These are phyloP conservation scores for Physella acuta DNA, from an alignment of 1,140 invertebrate species.

Conservation along the genomic window DNA sequence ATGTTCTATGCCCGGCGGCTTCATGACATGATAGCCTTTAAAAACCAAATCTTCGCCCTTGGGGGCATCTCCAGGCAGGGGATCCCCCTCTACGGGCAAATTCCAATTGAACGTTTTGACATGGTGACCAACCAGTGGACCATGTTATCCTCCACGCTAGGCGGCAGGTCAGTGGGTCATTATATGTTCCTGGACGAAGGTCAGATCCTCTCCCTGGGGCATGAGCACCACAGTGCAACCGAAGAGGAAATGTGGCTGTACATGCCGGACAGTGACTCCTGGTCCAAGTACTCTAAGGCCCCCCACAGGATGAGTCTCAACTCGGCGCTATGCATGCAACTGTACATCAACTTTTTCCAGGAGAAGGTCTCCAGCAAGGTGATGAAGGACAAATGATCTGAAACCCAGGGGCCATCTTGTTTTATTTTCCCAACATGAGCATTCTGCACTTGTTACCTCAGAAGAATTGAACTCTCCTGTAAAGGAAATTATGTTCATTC, in stretches of 20 bases:
- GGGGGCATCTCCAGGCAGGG: slow-evolving; percentile 55
- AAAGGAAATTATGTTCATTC: too few relatives aligned
- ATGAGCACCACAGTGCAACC: slow-evolving; percentile 55
- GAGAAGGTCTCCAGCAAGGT: slow-evolving; percentile 52
- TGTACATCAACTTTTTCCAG: slow-evolving; percentile 55
- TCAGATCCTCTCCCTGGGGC: slow-evolving; percentile 52
- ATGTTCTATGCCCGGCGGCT: slow-evolving; percentile 56
- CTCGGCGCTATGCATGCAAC: slow-evolving; percentile 46
- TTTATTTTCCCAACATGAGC: too few relatives aligned
- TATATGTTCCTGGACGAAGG: slow-evolving; percentile 47
- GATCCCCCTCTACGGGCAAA: slow-evolving; percentile 50
- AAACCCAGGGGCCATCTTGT: background rate
- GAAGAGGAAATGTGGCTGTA: slow-evolving; percentile 59
- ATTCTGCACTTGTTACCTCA: too few relatives aligned
- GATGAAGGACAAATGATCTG: slow-evolving; percentile 42
- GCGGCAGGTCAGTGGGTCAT: slow-evolving; percentile 56
- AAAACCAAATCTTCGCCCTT: slow-evolving; percentile 49
- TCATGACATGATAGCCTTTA: slow-evolving; percentile 53
- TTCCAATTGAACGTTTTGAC: slow-evolving; percentile 55
- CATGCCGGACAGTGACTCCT: slow-evolving; percentile 44
- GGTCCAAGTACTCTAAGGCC: slow-evolving; percentile 52
- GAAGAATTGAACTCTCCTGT: too few relatives aligned
- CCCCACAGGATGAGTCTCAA: slow-evolving; percentile 53
- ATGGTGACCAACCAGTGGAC: slow-evolving; percentile 55
- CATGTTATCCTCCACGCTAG: slow-evolving; percentile 52